Base-by-base conservation (phyloP, 2,113 vertebrate species). In the Ceratotherium simum region DNA sequence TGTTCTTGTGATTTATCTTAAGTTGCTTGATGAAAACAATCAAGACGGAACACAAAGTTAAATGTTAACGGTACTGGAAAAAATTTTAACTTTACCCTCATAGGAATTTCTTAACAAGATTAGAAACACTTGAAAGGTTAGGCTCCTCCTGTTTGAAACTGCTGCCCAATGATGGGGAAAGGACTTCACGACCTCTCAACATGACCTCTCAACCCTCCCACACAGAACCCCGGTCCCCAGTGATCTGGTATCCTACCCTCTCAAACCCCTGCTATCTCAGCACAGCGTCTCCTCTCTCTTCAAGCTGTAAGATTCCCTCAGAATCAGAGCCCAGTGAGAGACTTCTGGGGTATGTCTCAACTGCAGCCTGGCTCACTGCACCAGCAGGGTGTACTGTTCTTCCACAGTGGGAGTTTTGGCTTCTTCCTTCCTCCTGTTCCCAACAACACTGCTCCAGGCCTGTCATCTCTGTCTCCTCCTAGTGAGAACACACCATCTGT, bases 21-120 rank as follows among this genome's bases (percentile, higher is more conserved):
- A 92, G 42, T 85, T 90, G 80, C 16, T 54, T 90, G 65, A 73
- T 69, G 42, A 92, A 78, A 73, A 70, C 64, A 65, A 95, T 67
- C 13, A 60, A 82, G 54, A 92, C 33, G 20, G 58, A 73, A 88
- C 23, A 60, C 46, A 87, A 67, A 72, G 33, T 89, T 78, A 93
- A 95, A 42, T 67, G 86, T 72, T 97, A 58, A 91, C 29, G 48
- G 9, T 48, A 72, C 79, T 58, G 13, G 78, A 33, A 56, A 73
- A 94, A 78, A 64, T 8, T 60, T 51, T 78, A 81, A 62, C 85
- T 91, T 46, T 75, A 85, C n/a, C 36, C 69, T 72, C 18, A 46
- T 0, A 72, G 60, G 16, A 72, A 89, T 90, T 85, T 87, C 46
- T 72, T 72, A 93, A 78, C 3, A 87, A 84, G 78, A 73, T 86